phyloP scores from a whole-genome alignment of 1,140 invertebrate genomes.

The Scylla paramamosain region DNA sequence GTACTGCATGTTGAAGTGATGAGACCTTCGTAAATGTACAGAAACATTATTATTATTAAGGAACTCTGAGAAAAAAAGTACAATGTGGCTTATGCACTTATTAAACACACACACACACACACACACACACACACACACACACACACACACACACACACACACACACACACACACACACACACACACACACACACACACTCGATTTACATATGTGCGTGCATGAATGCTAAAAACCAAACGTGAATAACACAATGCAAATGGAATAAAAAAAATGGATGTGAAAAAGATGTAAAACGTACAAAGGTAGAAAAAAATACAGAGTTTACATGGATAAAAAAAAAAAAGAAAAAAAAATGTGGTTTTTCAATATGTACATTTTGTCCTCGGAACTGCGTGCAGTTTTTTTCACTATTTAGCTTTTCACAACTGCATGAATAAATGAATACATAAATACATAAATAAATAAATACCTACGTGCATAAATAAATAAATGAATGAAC shows the following conservation, averaged over 20 bases:
- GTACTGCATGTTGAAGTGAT: no score
- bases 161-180: no score
- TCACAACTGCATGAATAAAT: neutral
- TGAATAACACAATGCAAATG: neutral
- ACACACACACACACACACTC: no score
- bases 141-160: neutral
- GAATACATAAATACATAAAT: constrained; percentile 27
- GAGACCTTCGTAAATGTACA: no score
- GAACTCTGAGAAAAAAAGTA: neutral
- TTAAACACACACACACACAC: no score
- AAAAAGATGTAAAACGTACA: neutral
- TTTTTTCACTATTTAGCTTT: neutral
- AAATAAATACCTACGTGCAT: neutral
- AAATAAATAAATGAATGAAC: constrained; percentile 38
- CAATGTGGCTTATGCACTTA: no score
- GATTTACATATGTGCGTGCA: neutral
- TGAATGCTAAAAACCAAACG: neutral
- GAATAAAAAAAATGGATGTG: neutral
- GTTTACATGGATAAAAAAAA: neutral
- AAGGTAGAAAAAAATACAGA: neutral
- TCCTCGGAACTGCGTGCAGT: no score
- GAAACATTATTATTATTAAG: neutral
- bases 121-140: neutral
- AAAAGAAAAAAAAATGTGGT: neutral
- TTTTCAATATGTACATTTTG: no score